Conservation (phyloP, 2,888 invertebrate genomes). For the Agapostemon virescens region DNA sequence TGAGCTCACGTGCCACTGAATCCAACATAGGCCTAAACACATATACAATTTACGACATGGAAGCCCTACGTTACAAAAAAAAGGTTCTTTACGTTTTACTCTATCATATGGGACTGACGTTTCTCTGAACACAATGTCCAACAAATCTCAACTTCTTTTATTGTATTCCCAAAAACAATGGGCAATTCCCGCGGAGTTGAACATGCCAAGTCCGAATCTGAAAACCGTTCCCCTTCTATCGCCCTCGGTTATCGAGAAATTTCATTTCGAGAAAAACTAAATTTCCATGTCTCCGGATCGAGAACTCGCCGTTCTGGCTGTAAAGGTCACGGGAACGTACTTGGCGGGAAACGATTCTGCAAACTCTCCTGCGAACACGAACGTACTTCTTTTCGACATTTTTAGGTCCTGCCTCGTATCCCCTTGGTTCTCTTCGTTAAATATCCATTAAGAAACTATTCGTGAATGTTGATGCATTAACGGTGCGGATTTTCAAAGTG, state of each 20-base stretch:
- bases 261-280: not conserved
- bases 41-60: slow-evolving; percentile 39
- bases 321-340: not conserved
- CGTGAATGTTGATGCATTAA: not conserved
- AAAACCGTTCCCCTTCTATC: slow-evolving; percentile 5
- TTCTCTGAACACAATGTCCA: slow-evolving; percentile 53
- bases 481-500: not conserved
- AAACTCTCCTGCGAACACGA: not conserved
- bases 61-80: slow-evolving; percentile 52
- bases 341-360: not conserved
- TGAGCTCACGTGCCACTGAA: slow-evolving; percentile 44
- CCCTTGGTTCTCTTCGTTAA: not conserved
- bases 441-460: no score
- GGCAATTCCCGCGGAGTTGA: slow-evolving; percentile 17
- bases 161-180: not conserved
- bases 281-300: not conserved
- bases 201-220: not conserved
- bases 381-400: not conserved
- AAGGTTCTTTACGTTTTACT: slow-evolving; percentile 51
- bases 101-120: slow-evolving; percentile 60
- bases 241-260: not conserved
- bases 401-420: not conserved
- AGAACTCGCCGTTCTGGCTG: not conserved
- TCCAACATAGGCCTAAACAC: slow-evolving; percentile 53
- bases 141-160: slow-evolving; percentile 49